Percentiles rank a stretch among this genome's conserved stretches.
phyloP scores from a whole-genome alignment of 2,888 invertebrate genomes.

The Thecophora atra region DNA sequence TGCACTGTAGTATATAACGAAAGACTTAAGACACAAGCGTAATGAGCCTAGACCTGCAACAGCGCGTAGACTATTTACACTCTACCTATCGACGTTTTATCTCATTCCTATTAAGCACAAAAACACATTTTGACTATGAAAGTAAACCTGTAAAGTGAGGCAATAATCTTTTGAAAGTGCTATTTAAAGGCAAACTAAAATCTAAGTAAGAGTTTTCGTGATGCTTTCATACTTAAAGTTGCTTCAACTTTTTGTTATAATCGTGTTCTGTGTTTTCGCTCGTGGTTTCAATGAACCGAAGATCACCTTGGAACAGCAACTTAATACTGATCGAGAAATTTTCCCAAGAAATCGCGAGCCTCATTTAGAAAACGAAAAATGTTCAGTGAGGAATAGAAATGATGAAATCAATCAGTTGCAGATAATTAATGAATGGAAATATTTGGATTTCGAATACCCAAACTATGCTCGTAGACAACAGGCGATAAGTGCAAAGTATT shows the following conservation, averaged over 20 bases:
- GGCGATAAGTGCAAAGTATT: conserved; percentile 66
- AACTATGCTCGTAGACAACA: conserved; percentile 69
- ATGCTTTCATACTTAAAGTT: not conserved
- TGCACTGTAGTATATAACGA: too few species aligned
- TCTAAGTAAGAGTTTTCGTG: not conserved
- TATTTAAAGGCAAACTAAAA: not conserved
- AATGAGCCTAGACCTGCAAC: too few species aligned
- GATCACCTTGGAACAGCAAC: not conserved
- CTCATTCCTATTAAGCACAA: too few species aligned
- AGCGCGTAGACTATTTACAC: too few species aligned
- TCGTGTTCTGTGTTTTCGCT: not conserved
- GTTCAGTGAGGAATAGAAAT: not conserved
- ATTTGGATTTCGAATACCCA: conserved; percentile 78
- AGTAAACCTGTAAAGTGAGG: too few species aligned
- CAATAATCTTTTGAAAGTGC: too few species aligned
- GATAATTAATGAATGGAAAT: conserved; percentile 78
- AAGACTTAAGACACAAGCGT: too few species aligned
- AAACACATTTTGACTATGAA: too few species aligned
- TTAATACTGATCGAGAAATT: not conserved
- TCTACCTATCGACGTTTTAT: too few species aligned
- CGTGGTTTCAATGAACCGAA: not conserved
- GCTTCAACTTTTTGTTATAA: not conserved
- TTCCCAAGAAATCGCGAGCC: not conserved
- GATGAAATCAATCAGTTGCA: conserved; percentile 47
- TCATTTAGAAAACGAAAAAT: not conserved